phyloP scores from a whole-genome alignment of 2,888 invertebrate species.

The Pasiphila rectangulata region DNA sequence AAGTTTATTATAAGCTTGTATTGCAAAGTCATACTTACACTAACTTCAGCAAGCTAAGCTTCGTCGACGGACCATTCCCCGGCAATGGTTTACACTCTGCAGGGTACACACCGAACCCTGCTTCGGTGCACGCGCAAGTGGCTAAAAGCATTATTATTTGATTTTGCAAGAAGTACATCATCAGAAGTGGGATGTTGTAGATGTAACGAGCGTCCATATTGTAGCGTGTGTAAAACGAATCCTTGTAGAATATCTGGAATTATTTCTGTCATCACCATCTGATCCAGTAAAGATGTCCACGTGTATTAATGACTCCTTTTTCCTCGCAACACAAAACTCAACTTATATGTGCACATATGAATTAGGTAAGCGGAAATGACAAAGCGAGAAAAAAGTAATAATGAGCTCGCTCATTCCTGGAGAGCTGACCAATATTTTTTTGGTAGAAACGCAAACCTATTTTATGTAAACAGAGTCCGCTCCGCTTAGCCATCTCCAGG shows the following conservation, averaged over 20 bases:
- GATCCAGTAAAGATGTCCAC: no score
- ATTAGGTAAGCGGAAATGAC: no score
- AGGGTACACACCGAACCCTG: constrained; percentile 93
- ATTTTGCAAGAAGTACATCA: constrained; percentile 87
- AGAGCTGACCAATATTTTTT: no score
- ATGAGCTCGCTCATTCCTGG: no score
- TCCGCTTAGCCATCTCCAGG: no score
- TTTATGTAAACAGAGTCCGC: no score
- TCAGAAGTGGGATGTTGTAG: constrained; percentile 89
- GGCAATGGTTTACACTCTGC: constrained; percentile 81
- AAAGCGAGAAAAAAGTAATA: no score
- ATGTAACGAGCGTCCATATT: constrained; percentile 86
- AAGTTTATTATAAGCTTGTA: not conserved
- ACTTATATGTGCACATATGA: no score
- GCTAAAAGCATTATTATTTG: constrained; percentile 89
- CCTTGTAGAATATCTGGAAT: constrained; percentile 84
- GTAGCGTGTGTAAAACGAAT: constrained; percentile 82
- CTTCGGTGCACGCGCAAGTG: constrained; percentile 90
- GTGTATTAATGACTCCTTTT: no score
- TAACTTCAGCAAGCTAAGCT: constrained; percentile 57
- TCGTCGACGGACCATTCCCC: constrained; percentile 88
- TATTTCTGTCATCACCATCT: not conserved
- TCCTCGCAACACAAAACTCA: no score
- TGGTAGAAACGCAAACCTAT: no score
- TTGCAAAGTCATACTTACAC: constrained; percentile 40